Conservation (phyloP, 2,113 vertebrate genomes). For the Carlito syrichta region DNA sequence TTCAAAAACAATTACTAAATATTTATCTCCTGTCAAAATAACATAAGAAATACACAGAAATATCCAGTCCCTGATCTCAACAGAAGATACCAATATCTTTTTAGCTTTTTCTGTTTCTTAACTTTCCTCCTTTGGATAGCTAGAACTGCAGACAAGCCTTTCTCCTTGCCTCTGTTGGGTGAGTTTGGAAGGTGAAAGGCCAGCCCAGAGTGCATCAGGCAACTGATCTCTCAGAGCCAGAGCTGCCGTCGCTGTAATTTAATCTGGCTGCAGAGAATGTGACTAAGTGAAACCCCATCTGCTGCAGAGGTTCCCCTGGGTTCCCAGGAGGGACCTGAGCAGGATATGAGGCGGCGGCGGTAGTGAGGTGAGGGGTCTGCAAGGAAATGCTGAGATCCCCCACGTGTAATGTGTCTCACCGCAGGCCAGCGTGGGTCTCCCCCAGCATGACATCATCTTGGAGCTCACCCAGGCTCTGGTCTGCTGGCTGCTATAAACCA, state of each 20-base stretch:
- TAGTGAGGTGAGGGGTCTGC: constrained; percentile 71
- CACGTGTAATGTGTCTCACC: constrained; percentile 44
- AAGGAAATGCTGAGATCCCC: constrained; percentile 76
- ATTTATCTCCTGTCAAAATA: neutral
- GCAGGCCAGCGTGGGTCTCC: constrained; percentile 52
- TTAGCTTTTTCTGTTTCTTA: neutral
- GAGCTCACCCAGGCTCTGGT: neutral
- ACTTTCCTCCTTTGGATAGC: neutral
- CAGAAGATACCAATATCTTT: neutral
- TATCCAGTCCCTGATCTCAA: neutral
- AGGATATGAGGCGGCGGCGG: constrained; percentile 84
- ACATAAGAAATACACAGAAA: neutral
- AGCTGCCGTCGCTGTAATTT: constrained; percentile 74
- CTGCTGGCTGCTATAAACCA: neutral
- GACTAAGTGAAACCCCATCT: constrained; percentile 84
- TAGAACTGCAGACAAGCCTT: neutral
- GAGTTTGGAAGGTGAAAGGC: constrained; percentile 25
- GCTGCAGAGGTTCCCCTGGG: constrained; percentile 79
- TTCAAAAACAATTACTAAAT: neutral
- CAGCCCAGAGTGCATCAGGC: neutral
- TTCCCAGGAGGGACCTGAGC: constrained; percentile 75
- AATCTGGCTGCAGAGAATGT: constrained; percentile 75
- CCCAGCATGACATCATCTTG: constrained; percentile 63
- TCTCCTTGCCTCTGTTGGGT: neutral
- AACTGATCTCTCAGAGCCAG: constrained; percentile 57